These are phyloP conservation scores for Cichladusa arquata DNA, from an alignment of 2,113 vertebrate species.

Conservation along the genomic window DNA sequence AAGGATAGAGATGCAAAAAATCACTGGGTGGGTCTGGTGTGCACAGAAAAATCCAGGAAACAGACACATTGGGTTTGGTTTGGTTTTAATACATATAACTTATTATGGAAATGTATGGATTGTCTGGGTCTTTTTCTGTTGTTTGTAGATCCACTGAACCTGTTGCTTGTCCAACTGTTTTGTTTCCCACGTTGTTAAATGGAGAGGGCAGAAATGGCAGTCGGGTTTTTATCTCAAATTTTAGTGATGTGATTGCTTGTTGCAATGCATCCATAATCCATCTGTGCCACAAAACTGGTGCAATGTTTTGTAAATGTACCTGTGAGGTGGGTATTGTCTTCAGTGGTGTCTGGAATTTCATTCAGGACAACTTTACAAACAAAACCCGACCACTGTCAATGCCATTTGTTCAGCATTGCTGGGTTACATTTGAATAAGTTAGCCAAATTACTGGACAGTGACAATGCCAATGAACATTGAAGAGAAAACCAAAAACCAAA, in stretches of 20 bases:
- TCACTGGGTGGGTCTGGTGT: not conserved
- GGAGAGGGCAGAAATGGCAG: not conserved
- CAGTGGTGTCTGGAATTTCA: not conserved
- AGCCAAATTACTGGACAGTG: not conserved
- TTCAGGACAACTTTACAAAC: not conserved
- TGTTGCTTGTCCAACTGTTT: not conserved
- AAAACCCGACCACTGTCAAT: not conserved
- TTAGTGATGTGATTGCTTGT: not conserved
- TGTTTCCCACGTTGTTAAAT: not conserved
- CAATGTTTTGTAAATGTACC: not conserved
- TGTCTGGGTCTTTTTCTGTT: not conserved
- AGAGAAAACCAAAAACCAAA: not conserved
- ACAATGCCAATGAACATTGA: not conserved
- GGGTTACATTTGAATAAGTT: not conserved
- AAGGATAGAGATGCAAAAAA: not conserved
- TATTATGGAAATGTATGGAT: not conserved
- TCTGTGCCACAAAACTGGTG: not conserved
- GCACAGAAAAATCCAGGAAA: not conserved
- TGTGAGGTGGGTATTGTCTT: not conserved
- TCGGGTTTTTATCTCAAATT: not conserved
- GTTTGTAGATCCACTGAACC: not conserved
- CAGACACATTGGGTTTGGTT: not conserved
- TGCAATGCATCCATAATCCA: not conserved
- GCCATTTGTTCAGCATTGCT: not conserved
- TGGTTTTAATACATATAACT: not conserved